Base-by-base conservation (phyloP, 2,113 vertebrate species). In the Tachycineta bicolor region DNA sequence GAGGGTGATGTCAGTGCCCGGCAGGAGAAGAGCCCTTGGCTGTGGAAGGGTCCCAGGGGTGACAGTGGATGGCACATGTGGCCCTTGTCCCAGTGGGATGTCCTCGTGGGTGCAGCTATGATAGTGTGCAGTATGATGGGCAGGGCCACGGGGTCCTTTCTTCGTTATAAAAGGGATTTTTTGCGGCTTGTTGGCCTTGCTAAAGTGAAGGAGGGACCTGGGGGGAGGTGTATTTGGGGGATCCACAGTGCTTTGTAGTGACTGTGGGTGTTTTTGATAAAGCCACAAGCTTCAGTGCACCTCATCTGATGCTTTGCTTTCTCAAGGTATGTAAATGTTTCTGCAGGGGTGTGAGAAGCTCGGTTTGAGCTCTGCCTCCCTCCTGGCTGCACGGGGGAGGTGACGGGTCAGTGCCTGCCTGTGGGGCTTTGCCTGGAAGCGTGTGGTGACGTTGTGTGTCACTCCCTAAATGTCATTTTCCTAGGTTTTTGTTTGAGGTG, bases 391-490 rank as follows among this genome's bases (percentile, higher is more conserved):
- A 0, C 0, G 0, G 19, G 25, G 11, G 23, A 91, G 46, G 17
- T 0, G 1, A 28, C 0, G 7, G 20, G 19, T 52, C 58, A 26
- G 29, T 0, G 2, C 60, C 44, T 67, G 41, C 55, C 41, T 17
- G 26, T 75, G 49, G 34, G 23, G 29, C 49, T 87, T 19, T 18
- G n/a, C 68, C 39, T 59, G 64, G 4, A 5, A 17, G 20, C 0
- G 0, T 8, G 37, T 37, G 46, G n/a, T 46, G 29, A 2, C 0
- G 0, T 1, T 5, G 15, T 39, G 12, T 34, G 59, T 26, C 21
- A 10, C 55, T 62, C 49, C 31, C 41, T 53, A 17, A 76, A 87
- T 41, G 14, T 43, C 4, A 5, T 41, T 69, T 81, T 56, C 26
- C 10, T 24, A 5, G 17, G 1, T 6, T 63, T 76, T 47, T 37